These are phyloP conservation scores for Hydra vulgaris DNA, from an alignment of 30 jellyfish, hydroid and myxozoan genomes.

Conservation along the genomic window DNA sequence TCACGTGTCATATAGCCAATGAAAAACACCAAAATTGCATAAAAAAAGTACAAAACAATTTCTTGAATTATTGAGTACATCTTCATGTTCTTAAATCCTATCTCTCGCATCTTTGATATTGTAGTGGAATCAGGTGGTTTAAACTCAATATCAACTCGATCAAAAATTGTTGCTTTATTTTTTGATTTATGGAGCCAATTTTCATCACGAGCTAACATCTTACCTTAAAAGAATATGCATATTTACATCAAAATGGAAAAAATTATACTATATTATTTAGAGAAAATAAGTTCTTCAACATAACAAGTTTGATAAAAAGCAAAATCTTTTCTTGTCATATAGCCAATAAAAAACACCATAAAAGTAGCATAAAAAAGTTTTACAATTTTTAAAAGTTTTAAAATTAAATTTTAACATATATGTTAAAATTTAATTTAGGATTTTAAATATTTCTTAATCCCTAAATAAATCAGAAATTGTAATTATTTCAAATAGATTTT, in stretches of 20 bases:
- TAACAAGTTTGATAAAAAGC: not conserved
- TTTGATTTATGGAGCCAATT: slow-evolving; percentile 78
- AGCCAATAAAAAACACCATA: no score
- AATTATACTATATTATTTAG: no score
- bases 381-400: no score
- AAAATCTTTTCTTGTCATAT: no score
- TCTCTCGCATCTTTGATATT: slow-evolving; percentile 57
- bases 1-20: slow-evolving; percentile 74
- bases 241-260: not conserved
- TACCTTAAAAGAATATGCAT: not conserved
- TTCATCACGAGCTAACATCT: slow-evolving; percentile 66
- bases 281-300: not conserved
- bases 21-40: slow-evolving; percentile 46
- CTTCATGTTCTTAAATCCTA: slow-evolving; percentile 69
- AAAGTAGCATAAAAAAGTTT: no score
- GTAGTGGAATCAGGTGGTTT: slow-evolving; percentile 73
- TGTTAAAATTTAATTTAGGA: no score
- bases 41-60: slow-evolving; percentile 46
- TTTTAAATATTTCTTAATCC: no score
- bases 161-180: slow-evolving; percentile 30
- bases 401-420: no score
- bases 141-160: slow-evolving; percentile 21
- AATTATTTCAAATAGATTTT: no score
- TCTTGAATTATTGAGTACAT: slow-evolving; percentile 78
- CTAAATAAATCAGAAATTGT: no score